Evolutionary conservation across 2,113 vertebrate genomes (phyloP).

Genomic region (Silurus meridionalis): DNA sequence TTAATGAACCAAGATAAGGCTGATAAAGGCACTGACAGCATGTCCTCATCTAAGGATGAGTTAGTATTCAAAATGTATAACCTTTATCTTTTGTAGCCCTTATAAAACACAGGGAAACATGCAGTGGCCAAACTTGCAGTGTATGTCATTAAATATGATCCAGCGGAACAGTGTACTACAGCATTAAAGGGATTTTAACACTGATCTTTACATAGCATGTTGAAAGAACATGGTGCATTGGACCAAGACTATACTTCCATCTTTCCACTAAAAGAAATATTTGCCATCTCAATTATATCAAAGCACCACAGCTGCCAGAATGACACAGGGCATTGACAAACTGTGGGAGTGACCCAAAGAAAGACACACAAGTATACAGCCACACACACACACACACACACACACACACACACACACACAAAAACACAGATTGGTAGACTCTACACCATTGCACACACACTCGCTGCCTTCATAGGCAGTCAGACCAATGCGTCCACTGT

Average conservation of each 20-base stretch:
- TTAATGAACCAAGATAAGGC: slow-evolving; percentile 3
- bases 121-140: background rate
- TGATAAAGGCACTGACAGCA: background rate
- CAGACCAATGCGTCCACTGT: slow-evolving; percentile 64
- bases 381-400: slow-evolving; percentile 7
- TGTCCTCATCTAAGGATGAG: background rate
- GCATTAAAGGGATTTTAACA: slow-evolving; percentile 27
- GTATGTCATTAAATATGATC: slow-evolving; percentile 2
- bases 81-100: background rate
- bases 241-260: slow-evolving; percentile 44
- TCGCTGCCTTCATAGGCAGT: slow-evolving; percentile 23
- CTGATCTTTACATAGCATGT: background rate
- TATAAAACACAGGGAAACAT: slow-evolving; percentile 1
- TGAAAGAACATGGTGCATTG: background rate
- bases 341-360: slow-evolving; percentile 36
- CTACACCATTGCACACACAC: background rate
- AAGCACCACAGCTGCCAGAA: slow-evolving; percentile 43
- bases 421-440: slow-evolving; percentile 17
- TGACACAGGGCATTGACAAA: slow-evolving; percentile 50
- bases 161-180: slow-evolving; percentile 13
- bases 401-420: background rate
- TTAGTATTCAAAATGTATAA: background rate
- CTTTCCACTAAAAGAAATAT: slow-evolving; percentile 43
- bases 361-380: background rate
- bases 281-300: slow-evolving; percentile 53